Percentiles rank a stretch among this genome's conserved stretches.
These are phyloP conservation scores for Acrocephalus kingi DNA, from an alignment of 2,113 vertebrate genomes.

Conservation along the genomic window DNA sequence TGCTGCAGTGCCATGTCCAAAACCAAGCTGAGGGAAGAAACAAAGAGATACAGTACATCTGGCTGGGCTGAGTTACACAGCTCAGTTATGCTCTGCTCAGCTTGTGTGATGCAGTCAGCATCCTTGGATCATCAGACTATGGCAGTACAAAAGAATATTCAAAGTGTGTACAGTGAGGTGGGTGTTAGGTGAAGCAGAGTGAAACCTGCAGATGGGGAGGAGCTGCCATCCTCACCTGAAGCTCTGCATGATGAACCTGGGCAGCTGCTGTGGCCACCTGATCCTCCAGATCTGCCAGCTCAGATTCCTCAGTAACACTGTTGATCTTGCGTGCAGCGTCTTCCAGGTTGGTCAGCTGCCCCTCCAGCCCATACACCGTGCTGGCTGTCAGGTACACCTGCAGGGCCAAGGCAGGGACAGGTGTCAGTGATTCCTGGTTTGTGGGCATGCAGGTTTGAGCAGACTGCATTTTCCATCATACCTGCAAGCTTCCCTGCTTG, in stretches of 20 bases:
- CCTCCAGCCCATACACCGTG: slow-evolving; percentile 91
- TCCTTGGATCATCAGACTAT: background rate
- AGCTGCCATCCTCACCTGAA: slow-evolving; percentile 81
- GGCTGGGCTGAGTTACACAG: background rate
- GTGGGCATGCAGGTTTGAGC: background rate
- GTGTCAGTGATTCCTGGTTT: background rate
- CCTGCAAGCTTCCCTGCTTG: background rate
- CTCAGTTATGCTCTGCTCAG: background rate
- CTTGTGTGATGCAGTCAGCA: background rate
- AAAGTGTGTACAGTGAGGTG: rapidly evolving
- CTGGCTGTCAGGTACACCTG: slow-evolving; percentile 95
- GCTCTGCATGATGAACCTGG: slow-evolving; percentile 93
- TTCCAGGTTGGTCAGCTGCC: slow-evolving; percentile 86
- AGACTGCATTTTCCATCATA: background rate
- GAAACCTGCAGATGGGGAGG: background rate
- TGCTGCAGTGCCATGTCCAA: background rate
- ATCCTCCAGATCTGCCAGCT: slow-evolving; percentile 90
- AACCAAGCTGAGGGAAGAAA: background rate
- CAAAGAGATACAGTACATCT: background rate
- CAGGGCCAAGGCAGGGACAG: background rate
- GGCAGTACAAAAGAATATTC: background rate
- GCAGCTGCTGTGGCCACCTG: slow-evolving; percentile 93
- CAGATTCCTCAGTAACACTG: slow-evolving; percentile 83
- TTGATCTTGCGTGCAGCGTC: slow-evolving; percentile 86
- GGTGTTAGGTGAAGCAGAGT: background rate